These are phyloP conservation scores for Larimichthys polyactis DNA, from an alignment of 2,113 vertebrate genomes.

Conservation along the genomic window DNA sequence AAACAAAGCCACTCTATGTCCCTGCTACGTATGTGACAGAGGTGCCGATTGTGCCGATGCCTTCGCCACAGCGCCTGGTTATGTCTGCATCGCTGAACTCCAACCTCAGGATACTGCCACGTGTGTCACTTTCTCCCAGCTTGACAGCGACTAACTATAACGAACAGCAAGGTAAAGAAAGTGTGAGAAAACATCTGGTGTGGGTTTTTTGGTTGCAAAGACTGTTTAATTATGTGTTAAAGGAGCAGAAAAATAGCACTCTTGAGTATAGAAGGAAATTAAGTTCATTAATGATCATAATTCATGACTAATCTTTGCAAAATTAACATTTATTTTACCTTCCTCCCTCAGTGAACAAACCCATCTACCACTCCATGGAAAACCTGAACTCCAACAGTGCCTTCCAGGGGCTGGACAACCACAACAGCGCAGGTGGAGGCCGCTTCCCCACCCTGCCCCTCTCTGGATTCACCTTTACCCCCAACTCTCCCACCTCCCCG, in stretches of 20 bases:
- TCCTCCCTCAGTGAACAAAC: constrained; percentile 66
- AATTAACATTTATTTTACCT: background rate
- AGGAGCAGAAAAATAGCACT: background rate
- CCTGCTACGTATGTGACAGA: constrained; percentile 90
- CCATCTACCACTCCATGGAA: constrained; percentile 84
- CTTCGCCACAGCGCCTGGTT: constrained; percentile 60
- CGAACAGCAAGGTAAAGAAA: constrained; percentile 72
- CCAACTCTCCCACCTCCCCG: constrained; percentile 47
- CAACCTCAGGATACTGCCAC: constrained; percentile 58
- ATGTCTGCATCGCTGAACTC: constrained; percentile 64
- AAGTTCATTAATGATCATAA: background rate
- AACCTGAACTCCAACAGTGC: constrained; percentile 81
- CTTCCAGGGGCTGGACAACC: constrained; percentile 60
- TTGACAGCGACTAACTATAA: constrained; percentile 26
- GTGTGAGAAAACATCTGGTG: background rate
- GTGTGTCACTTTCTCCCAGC: constrained; percentile 64
- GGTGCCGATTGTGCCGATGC: constrained; percentile 75
- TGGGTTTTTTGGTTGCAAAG: background rate
- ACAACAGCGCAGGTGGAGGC: constrained; percentile 17
- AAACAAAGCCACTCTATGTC: constrained; percentile 88
- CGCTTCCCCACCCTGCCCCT: constrained; percentile 68
- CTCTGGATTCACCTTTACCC: constrained; percentile 60
- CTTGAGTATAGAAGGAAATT: background rate
- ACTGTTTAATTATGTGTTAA: background rate
- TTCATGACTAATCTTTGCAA: background rate